Evolutionary conservation across 2,888 invertebrate genomes (phyloP).

Genomic region (Lottia scabra): DNA sequence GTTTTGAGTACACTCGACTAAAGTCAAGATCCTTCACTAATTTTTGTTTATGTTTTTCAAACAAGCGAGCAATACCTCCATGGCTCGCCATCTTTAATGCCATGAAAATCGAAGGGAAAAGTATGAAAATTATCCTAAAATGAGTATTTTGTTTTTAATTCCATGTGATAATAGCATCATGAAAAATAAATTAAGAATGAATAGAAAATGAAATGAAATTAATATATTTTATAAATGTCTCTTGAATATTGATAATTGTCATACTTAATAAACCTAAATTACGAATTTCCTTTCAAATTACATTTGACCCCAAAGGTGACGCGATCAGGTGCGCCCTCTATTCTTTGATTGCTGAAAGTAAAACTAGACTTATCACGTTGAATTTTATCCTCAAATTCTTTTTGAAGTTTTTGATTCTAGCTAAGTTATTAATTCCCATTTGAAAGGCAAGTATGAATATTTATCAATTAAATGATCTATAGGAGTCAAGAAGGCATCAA

Average conservation of each 20-base stretch:
- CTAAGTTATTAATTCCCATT: too few species aligned
- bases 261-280: not conserved
- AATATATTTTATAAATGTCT: not conserved
- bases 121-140: slow-evolving; percentile 9
- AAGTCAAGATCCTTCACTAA: slow-evolving; percentile 59
- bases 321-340: slow-evolving; percentile 28
- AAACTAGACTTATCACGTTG: slow-evolving; percentile 38
- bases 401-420: too few species aligned
- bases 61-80: slow-evolving; percentile 54
- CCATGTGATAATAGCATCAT: not conserved
- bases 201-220: not conserved
- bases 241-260: not conserved
- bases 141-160: too few species aligned
- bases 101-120: too few species aligned
- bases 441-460: too few species aligned
- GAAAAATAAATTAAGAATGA: not conserved
- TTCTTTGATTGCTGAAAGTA: slow-evolving; percentile 8
- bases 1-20: slow-evolving; percentile 51
- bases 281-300: not conserved
- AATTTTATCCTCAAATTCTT: slow-evolving; percentile 27
- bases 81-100: slow-evolving; percentile 60
- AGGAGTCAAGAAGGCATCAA: too few species aligned
- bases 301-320: slow-evolving; percentile 26
- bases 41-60: slow-evolving; percentile 51
- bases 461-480: too few species aligned